A percentile compares a stretch with the other conserved stretches of the same genome.
Evolutionary conservation across 2,113 vertebrate genomes (phyloP).

Genomic region (Xenus cinereus): DNA sequence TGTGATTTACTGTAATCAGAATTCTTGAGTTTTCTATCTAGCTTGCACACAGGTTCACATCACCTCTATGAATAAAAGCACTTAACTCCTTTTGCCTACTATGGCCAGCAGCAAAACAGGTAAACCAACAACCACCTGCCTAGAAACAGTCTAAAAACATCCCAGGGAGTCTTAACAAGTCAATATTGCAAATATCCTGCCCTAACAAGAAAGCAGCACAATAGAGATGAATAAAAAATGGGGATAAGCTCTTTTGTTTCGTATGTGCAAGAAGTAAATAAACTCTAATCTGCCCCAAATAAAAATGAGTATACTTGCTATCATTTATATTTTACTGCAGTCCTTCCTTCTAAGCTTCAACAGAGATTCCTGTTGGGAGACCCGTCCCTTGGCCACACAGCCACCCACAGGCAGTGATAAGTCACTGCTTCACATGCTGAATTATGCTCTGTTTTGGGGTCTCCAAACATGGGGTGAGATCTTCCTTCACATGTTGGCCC

Average conservation of each 20-base stretch:
- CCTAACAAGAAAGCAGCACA: neutral
- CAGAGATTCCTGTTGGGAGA: neutral
- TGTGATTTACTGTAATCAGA: neutral
- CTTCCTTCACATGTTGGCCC: neutral
- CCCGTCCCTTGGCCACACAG: neutral
- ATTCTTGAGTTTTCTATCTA: neutral
- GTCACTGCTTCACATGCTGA: neutral
- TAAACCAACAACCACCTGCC: neutral
- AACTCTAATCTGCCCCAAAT: neutral
- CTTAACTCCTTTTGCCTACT: neutral
- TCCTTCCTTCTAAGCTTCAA: neutral
- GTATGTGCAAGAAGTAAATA: neutral
- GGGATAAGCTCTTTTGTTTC: neutral
- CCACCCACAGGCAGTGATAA: neutral
- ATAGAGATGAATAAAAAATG: neutral
- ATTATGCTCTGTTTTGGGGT: neutral
- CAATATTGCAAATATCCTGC: neutral
- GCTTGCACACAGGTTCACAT: neutral
- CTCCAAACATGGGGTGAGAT: fast-evolving
- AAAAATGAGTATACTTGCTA: neutral
- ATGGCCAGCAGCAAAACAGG: neutral
- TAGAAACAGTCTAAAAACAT: neutral
- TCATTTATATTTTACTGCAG: neutral
- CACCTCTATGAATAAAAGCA: neutral
- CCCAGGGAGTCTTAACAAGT: neutral